These are phyloP conservation scores for Lypha dubia DNA, from an alignment of 2,888 invertebrate genomes.

Conservation along the genomic window DNA sequence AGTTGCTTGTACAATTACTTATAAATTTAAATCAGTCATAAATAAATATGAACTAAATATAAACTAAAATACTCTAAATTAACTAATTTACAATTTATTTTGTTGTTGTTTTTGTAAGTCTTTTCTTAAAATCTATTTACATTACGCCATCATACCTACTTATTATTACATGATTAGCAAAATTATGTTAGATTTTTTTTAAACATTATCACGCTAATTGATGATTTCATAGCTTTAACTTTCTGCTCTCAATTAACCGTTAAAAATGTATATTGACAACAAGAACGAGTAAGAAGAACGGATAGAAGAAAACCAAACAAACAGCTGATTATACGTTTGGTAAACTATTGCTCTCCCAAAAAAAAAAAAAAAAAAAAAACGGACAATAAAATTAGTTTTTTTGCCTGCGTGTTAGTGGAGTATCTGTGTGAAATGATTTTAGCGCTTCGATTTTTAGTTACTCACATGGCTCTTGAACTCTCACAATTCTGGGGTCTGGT, in stretches of 20 bases:
- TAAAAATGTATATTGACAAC: constrained; percentile 57
- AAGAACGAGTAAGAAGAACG: constrained; percentile 26
- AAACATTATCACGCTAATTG: not conserved
- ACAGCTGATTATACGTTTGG: constrained; percentile 63
- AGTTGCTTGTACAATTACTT: no score
- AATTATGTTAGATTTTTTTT: constrained; percentile 8
- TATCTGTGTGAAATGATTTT: constrained; percentile 48
- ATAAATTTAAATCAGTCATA: no score
- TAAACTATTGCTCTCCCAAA: constrained; percentile 46
- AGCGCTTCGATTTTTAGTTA: constrained; percentile 42
- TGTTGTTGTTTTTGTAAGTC: not conserved
- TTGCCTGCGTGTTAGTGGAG: constrained; percentile 9
- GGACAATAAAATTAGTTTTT: not conserved
- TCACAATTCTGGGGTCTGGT: constrained; percentile 54
- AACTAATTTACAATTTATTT: no score
- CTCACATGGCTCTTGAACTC: constrained; percentile 57
- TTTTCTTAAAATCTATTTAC: not conserved
- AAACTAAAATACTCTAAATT: no score
- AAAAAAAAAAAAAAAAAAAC: no score
- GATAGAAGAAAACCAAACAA: constrained; percentile 29
- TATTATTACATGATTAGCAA: not conserved
- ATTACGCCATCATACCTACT: not conserved
- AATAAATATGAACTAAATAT: no score
- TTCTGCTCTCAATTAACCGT: constrained; percentile 55
- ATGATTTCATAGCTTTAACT: constrained; percentile 42